Evolutionary conservation across 2,797 vertebrate genomes (phyloP), one percentile per base, ranked within the genome.

Genomic region (Epinephelus awoara): DNA sequence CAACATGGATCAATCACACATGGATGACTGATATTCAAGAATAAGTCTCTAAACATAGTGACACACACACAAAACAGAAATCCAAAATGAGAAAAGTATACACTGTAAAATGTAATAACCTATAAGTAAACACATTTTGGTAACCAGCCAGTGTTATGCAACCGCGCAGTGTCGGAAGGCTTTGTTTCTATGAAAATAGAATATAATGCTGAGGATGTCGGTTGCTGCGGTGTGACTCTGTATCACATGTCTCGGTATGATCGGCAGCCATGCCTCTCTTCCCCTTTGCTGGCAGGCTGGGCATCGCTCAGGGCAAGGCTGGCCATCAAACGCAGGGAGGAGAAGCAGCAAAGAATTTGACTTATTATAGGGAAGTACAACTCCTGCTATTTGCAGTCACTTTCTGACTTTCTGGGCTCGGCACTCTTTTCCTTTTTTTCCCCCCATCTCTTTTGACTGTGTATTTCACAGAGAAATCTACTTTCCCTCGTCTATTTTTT

Each of bases 311-410:
- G 75, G 86, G 82, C 62, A 79, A 62, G 67, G 72, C 87, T 80
- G 79, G 77, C 88, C 75, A 72, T 88, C 86, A 87, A 62, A 79
- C 21, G 4, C 78, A 73, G 76, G 81, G 89, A 82, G 85, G 84
- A 80, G 84, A 83, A 81, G 85, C 76, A 49, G 83, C 67, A 62
- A 86, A 89, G 80, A 86, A 84, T 79, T 86, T 49, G 66, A 86
- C 80, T 86, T 89, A 87, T 90, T 88, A 90, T 77, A 84, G 89
- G 91, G 91, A 92, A 91, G 90, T 90, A 56, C 54, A 71, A 61
- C 70, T 86, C 78, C 68, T 59, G 84, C 88, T 91, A 87, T 91
- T 88, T 91, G 81, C 72, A 91, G 90, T 55, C 85, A 90, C 90
- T 92, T 92, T 91, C 89, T 13, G 70, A 83, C 84, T 86, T 88